Evolutionary conservation across 2,113 vertebrate species (phyloP).

Genomic region (Syrmaticus mikado): DNA sequence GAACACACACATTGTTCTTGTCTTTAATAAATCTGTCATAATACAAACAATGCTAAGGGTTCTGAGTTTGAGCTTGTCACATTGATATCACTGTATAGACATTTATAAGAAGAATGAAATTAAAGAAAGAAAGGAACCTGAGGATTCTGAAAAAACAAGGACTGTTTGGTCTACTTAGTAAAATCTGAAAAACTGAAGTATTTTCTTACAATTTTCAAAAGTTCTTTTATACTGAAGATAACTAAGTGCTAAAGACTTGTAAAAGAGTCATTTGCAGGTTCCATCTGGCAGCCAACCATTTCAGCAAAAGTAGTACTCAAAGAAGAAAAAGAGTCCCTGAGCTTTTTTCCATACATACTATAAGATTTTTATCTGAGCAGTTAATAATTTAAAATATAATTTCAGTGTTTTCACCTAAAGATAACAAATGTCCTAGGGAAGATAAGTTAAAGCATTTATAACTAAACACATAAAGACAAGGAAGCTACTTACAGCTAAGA

Average conservation of each 20-base stretch:
- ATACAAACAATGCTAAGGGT: neutral
- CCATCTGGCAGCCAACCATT: neutral
- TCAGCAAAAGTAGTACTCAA: neutral
- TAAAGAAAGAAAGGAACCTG: neutral
- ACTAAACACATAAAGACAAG: neutral
- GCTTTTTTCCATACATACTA: neutral
- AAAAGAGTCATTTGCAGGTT: neutral
- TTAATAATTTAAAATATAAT: neutral
- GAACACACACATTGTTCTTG: neutral
- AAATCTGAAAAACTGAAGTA: accelerated
- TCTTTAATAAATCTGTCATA: neutral
- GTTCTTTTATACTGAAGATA: neutral
- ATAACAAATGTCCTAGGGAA: neutral
- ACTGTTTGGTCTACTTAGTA: neutral
- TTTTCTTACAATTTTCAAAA: neutral
- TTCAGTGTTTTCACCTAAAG: neutral
- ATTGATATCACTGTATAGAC: neutral
- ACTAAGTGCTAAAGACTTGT: neutral
- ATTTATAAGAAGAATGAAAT: neutral
- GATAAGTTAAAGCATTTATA: neutral
- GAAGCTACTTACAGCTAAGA: neutral
- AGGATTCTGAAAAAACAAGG: neutral
- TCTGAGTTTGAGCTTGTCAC: neutral
- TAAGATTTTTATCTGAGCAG: neutral
- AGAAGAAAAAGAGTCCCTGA: neutral